phyloP scores from a whole-genome alignment of 2,888 invertebrate genomes.

The Drosophila birchii region DNA sequence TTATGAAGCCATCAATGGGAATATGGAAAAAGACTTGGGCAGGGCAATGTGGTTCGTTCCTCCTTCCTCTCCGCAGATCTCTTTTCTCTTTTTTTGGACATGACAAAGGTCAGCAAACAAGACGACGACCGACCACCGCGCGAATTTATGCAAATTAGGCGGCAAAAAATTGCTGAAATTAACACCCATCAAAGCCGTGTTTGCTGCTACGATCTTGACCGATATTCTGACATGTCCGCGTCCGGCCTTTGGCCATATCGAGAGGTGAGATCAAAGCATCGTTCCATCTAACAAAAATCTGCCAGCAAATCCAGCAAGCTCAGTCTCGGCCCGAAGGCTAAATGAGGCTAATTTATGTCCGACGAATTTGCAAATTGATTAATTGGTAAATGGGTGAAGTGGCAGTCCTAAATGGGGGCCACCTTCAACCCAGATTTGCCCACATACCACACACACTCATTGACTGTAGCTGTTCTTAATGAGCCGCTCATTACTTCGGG shows the following conservation, averaged over 20 bases:
- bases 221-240: constrained; percentile 54
- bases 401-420: constrained; percentile 16
- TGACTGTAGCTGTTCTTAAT: constrained; percentile 34
- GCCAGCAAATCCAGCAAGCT: constrained; percentile 29
- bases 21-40: constrained; percentile 33
- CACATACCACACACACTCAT: neutral
- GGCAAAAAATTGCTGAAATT: constrained; percentile 61
- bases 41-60: constrained; percentile 22
- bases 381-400: constrained; percentile 34
- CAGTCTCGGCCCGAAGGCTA: constrained; percentile 65
- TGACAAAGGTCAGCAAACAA: constrained; percentile 39
- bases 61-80: constrained; percentile 3
- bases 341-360: constrained; percentile 45
- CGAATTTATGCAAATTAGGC: constrained; percentile 61
- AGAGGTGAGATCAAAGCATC: constrained; percentile 30
- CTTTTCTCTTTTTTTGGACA: constrained; percentile 26
- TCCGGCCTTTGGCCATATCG: constrained; percentile 41
- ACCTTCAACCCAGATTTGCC: constrained; percentile 21
- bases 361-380: constrained; percentile 66
- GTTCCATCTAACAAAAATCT: constrained; percentile 4
- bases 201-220: constrained; percentile 67
- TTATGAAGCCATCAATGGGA: constrained; percentile 62
- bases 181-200: constrained; percentile 24
- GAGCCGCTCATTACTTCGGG: constrained; percentile 33
- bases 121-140: constrained; percentile 4